Percentiles rank a stretch among this genome's conserved stretches.
Evolutionary conservation across 2,113 vertebrate species (phyloP).

Genomic region (Riparia riparia): DNA sequence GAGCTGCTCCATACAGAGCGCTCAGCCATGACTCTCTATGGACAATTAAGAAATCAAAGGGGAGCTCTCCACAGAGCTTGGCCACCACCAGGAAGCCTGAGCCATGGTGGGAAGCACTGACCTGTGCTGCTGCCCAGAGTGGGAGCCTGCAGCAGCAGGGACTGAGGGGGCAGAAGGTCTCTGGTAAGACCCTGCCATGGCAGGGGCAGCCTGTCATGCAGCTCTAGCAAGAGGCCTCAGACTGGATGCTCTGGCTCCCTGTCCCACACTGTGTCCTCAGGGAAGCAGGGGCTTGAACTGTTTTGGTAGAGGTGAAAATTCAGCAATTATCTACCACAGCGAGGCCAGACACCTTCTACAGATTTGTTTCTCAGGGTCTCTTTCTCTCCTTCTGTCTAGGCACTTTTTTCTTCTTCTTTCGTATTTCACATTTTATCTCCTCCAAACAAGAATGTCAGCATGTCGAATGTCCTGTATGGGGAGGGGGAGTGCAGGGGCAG

Average conservation of each 20-base stretch:
- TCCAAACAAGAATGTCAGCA: background rate
- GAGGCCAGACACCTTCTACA: background rate
- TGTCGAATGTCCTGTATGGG: background rate
- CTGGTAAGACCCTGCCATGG: background rate
- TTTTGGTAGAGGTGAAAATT: background rate
- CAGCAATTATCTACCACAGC: background rate
- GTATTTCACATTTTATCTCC: background rate
- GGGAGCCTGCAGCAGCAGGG: background rate
- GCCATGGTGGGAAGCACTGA: background rate
- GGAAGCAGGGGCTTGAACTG: background rate
- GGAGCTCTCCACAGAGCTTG: background rate
- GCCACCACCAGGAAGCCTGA: background rate
- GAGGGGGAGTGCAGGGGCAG: background rate
- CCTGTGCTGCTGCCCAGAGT: background rate
- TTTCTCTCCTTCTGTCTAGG: background rate
- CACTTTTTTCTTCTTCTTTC: background rate
- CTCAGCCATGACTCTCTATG: background rate
- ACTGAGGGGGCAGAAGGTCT: background rate
- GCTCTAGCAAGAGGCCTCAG: background rate
- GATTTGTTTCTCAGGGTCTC: background rate
- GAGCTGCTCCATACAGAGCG: background rate
- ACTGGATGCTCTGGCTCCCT: background rate
- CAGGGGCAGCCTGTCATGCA: background rate
- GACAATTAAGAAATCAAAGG: constrained; percentile 7
- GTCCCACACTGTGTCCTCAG: background rate